These are phyloP conservation scores for Yponomeuta evonymella DNA, from an alignment of 2,888 invertebrate genomes.

Conservation along the genomic window DNA sequence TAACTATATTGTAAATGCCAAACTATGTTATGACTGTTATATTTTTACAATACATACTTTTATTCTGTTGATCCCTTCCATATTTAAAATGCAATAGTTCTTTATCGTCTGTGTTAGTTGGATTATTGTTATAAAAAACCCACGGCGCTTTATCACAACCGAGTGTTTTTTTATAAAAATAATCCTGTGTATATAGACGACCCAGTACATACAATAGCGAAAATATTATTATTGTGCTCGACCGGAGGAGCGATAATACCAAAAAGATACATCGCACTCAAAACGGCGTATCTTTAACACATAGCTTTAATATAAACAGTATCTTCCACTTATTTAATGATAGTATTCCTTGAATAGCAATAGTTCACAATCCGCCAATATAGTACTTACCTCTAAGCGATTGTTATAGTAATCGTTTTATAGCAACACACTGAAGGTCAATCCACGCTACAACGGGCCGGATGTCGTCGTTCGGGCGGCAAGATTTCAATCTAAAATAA, in stretches of 20 bases:
- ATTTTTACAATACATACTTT: slow-evolving; percentile 68
- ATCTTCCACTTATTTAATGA: slow-evolving; percentile 65
- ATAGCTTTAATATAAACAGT: slow-evolving; percentile 74
- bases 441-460: too few species aligned
- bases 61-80: slow-evolving; percentile 71
- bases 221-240: slow-evolving; percentile 53
- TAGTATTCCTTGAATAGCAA: slow-evolving; percentile 49
- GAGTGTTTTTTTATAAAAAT: slow-evolving; percentile 15
- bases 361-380: slow-evolving; percentile 63
- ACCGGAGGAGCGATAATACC: slow-evolving; percentile 37
- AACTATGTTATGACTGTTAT: slow-evolving; percentile 67
- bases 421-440: background rate
- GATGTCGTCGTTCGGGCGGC: too few species aligned
- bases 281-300: slow-evolving; percentile 59
- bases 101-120: slow-evolving; percentile 30
- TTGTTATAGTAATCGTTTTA: slow-evolving; percentile 30
- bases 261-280: background rate
- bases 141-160: background rate
- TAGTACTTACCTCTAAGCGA: slow-evolving; percentile 61
- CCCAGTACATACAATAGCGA: slow-evolving; percentile 68
- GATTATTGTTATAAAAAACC: slow-evolving; percentile 16
- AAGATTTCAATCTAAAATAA: too few species aligned
- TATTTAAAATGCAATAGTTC: slow-evolving; percentile 74
- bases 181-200: slow-evolving; percentile 22
- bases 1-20: slow-evolving; percentile 58